phyloP scores from a whole-genome alignment of 2,113 vertebrate genomes.

The Cololabis saira region DNA sequence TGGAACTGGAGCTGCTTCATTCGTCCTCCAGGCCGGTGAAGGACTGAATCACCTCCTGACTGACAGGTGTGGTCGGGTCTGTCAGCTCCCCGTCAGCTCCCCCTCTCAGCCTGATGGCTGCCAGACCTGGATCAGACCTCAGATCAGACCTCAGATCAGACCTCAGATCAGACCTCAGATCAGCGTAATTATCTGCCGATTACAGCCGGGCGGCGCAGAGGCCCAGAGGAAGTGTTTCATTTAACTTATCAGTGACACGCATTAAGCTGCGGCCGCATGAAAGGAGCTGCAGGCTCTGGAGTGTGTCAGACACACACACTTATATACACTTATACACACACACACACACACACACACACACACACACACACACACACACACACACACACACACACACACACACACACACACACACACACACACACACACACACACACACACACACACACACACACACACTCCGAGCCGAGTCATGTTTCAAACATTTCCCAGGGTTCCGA shows the following conservation, averaged over 20 bases:
- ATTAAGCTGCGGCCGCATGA: slow-evolving; percentile 78
- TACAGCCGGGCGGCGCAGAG: slow-evolving; percentile 42
- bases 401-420: no score
- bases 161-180: slow-evolving; percentile 77
- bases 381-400: no score
- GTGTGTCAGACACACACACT: slow-evolving; percentile 65
- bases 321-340: slow-evolving; percentile 1
- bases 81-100: slow-evolving; percentile 46
- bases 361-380: no score
- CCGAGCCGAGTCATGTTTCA: no score
- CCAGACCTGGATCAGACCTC: slow-evolving; percentile 78
- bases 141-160: slow-evolving; percentile 77
- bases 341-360: no score
- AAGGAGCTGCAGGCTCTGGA: slow-evolving; percentile 68
- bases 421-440: no score
- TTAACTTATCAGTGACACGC: slow-evolving; percentile 77
- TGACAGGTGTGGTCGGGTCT: slow-evolving; percentile 65
- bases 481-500: no score
- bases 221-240: slow-evolving; percentile 79
- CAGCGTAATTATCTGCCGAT: slow-evolving; percentile 73
- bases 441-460: no score
- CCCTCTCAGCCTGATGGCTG: slow-evolving; percentile 61
- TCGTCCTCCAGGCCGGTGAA: slow-evolving; percentile 81
- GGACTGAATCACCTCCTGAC: slow-evolving; percentile 63
- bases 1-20: no score